These are phyloP conservation scores for Ischnura elegans DNA, from an alignment of 2,888 invertebrate species.

Conservation along the genomic window DNA sequence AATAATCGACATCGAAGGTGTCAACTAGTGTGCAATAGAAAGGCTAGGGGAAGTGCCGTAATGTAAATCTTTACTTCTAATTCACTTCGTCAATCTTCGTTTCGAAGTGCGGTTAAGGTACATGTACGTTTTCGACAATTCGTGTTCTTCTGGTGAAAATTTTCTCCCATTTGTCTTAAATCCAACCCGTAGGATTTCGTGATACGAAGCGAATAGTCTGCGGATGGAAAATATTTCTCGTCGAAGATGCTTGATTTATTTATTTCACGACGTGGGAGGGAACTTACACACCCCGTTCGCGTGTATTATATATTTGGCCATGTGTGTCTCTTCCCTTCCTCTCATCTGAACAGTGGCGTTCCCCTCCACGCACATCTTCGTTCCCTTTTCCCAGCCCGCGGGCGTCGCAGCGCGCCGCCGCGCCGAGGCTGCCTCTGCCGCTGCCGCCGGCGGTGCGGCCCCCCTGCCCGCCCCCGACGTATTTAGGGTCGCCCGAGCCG, in stretches of 20 bases:
- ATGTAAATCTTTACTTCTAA: too few relatives aligned
- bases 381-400: neutral
- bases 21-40: too few relatives aligned
- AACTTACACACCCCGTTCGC: neutral
- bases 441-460: neutral
- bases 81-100: too few relatives aligned
- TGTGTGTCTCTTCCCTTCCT: neutral
- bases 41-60: too few relatives aligned
- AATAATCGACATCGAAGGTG: too few relatives aligned
- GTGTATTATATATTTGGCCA: neutral
- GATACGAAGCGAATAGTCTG: too few relatives aligned
- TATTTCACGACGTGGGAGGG: neutral
- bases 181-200: too few relatives aligned
- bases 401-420: neutral
- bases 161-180: too few relatives aligned
- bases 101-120: too few relatives aligned
- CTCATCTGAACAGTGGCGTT: neutral
- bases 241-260: neutral
- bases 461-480: slow-evolving; percentile 1
- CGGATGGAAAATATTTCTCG: too few relatives aligned
- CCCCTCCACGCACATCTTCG: neutral
- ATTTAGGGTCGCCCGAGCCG: neutral
- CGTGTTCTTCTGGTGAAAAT: too few relatives aligned
- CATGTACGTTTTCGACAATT: too few relatives aligned
- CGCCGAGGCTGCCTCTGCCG: slow-evolving; percentile 1